Evolutionary conservation across 2,797 vertebrate species (phyloP).

Genomic region (Sylvilagus floridanus): DNA sequence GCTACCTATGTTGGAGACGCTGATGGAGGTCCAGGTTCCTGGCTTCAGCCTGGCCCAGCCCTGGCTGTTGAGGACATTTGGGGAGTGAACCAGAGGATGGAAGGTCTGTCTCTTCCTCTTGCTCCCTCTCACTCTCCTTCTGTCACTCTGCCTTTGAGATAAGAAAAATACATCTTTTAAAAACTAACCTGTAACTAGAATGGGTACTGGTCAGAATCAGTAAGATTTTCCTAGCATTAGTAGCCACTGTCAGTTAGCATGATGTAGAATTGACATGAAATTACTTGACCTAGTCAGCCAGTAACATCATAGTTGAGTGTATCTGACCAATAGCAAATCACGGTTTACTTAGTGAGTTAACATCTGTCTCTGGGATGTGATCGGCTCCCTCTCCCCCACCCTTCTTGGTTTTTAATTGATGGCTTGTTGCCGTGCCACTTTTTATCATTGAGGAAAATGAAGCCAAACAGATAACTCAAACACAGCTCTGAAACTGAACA

Average conservation of each 20-base stretch:
- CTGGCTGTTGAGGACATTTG: too few relatives aligned
- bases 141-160: too few relatives aligned
- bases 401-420: conserved; percentile 45
- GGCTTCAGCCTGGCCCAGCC: too few relatives aligned
- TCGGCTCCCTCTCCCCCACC: neutral
- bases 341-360: conserved; percentile 20
- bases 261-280: conserved; percentile 35
- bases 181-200: conserved; percentile 14
- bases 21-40: too few relatives aligned
- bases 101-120: too few relatives aligned
- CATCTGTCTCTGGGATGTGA: conserved; percentile 23
- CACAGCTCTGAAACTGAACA: conserved; percentile 79
- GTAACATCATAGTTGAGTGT: neutral
- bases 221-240: conserved; percentile 50
- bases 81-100: too few relatives aligned
- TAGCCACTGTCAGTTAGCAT: conserved; percentile 14
- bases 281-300: neutral
- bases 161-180: too few relatives aligned
- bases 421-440: conserved; percentile 70
- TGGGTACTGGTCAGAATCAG: conserved; percentile 32
- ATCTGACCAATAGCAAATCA: conserved; percentile 52
- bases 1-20: too few relatives aligned
- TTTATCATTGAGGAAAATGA: conserved; percentile 78
- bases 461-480: conserved; percentile 80
- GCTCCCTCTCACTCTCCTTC: too few relatives aligned